phyloP scores from a whole-genome alignment of 1,140 invertebrate genomes.

The Drosophila pseudoananassae region DNA sequence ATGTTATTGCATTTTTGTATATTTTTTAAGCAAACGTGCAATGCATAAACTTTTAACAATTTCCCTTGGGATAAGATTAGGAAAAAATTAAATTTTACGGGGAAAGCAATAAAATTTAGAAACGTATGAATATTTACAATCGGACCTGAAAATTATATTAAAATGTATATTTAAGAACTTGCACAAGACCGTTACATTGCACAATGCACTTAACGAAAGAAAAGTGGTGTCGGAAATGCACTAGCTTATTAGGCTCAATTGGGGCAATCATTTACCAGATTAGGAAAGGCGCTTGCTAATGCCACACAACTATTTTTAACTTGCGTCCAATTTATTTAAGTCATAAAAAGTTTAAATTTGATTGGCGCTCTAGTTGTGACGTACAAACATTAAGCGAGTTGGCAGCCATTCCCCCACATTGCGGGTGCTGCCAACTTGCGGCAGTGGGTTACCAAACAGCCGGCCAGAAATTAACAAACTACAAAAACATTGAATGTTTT shows the following conservation, averaged over 20 bases:
- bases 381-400: conserved; percentile 8
- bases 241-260: conserved; percentile 46
- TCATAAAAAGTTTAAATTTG: conserved; percentile 32
- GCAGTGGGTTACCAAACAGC: conserved; percentile 24
- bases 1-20: no score
- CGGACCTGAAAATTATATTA: no score
- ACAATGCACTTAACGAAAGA: conserved; percentile 5
- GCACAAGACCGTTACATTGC: neutral
- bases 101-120: no score
- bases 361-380: conserved; percentile 2
- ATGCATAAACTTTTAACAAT: no score
- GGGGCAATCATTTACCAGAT: conserved; percentile 14
- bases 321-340: conserved; percentile 21
- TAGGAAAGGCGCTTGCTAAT: conserved; percentile 16
- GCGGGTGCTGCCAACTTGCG: neutral
- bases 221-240: conserved; percentile 26
- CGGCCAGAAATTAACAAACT: conserved; percentile 20
- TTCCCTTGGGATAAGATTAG: no score
- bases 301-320: conserved; percentile 38
- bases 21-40: no score
- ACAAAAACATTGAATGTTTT: conserved; percentile 30
- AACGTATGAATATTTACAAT: no score
- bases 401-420: conserved; percentile 1
- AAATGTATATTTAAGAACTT: no score
- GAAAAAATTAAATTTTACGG: no score